These are phyloP conservation scores for Otus sunia DNA, from an alignment of 2,113 vertebrate genomes.

Conservation along the genomic window DNA sequence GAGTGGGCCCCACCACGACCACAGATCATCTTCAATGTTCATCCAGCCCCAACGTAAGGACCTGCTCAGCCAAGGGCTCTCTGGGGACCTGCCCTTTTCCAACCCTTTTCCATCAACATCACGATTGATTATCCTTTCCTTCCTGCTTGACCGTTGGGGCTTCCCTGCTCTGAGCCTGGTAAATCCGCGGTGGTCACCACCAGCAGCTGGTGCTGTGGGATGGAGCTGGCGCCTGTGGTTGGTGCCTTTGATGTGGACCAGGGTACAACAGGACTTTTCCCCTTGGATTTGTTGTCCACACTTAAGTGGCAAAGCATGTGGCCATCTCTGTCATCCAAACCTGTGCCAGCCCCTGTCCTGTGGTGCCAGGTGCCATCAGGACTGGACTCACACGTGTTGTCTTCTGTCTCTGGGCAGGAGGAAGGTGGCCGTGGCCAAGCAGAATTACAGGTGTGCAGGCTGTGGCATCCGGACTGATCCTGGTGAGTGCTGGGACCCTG, in stretches of 20 bases:
- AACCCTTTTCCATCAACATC: not conserved
- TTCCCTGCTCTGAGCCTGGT: not conserved
- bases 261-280: not conserved
- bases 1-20: conserved; percentile 97
- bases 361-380: not conserved
- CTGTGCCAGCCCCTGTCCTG: not conserved
- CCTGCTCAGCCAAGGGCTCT: rapidly evolving
- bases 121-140: not conserved
- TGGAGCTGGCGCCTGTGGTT: not conserved
- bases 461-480: conserved; percentile 93
- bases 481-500: conserved; percentile 74
- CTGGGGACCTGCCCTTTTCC: not conserved
- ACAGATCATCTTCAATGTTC: conserved; percentile 97
- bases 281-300: not conserved
- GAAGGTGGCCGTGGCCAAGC: conserved; percentile 91
- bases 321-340: not conserved
- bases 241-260: not conserved
- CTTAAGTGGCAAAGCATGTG: not conserved
- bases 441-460: conserved; percentile 96
- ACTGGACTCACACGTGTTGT: not conserved
- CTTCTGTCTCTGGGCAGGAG: conserved; percentile 76
- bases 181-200: not conserved
- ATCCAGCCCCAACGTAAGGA: conserved; percentile 91
- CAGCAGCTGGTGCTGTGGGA: not conserved
- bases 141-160: rapidly evolving